Base-by-base conservation (phyloP, 2,888 invertebrate genomes). In the Pterostichus madidus region DNA sequence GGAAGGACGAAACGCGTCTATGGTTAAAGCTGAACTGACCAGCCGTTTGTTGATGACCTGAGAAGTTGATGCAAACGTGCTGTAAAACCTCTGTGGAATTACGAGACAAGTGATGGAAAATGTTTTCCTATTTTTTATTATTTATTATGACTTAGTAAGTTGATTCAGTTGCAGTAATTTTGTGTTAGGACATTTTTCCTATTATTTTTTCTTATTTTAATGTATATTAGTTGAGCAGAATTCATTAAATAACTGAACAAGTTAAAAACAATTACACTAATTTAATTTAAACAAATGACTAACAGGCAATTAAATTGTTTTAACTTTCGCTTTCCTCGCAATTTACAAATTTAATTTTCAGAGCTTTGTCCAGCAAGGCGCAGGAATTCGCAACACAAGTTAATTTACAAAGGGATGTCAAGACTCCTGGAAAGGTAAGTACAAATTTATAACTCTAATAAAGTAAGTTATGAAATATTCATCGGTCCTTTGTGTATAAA, bases 381-480 rank as follows among this genome's bases (percentile, higher is more conserved):
- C 1, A 39, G 39, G 2, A 39, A 8, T 39, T 39, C 11, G 39
- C 68, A 68, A 39, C 39, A 32, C 49, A 24, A 52, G 31, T 75
- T 75, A 52, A 31, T 75, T 75, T 75, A 75, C 52, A 75, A 52
- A 71, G 68, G 44, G 17, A 71, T 2, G 39, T 15, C 17, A 10
- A 8, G 24, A 31, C 75, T 32, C n/a, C 35, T 49, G 32, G 52
- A 32, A 73, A 73, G 73, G 73, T 73, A 73, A 52, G 75, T 32
- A 75, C n/a, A 32, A 56, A 81, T 81, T 81, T 75, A 81, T 81
- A 81, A 75, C 46, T 61, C 59, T 75, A 75, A 75, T 81, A 81
- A 75, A 81, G 61, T 59, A 56, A 35, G 59, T 44, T 59, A 75
- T 81, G 81, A 81, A 81, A 81, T 75, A 81, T 81, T 81, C 81